These are phyloP conservation scores for Glaucidium brasilianum DNA, from an alignment of 2,113 vertebrate genomes.

Conservation along the genomic window DNA sequence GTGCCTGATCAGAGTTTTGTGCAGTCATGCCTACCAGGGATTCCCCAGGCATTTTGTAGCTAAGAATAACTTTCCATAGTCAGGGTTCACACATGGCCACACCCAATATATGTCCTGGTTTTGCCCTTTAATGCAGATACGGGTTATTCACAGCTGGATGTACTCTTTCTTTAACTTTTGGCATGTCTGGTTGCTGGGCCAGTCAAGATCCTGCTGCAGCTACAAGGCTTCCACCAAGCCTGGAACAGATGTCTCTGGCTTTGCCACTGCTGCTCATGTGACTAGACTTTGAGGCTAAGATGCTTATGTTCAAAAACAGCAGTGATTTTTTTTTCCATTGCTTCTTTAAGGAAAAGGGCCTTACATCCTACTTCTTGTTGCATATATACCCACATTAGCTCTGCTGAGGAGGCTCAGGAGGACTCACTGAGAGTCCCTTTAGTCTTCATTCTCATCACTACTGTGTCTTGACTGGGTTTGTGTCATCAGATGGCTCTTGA, in stretches of 20 bases:
- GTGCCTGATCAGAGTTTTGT: background rate
- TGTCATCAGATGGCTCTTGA: background rate
- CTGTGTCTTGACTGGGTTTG: background rate
- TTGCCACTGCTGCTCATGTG: background rate
- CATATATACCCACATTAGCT: background rate
- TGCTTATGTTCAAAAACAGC: background rate
- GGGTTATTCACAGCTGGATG: background rate
- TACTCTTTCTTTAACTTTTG: background rate
- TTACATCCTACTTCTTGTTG: rapidly evolving
- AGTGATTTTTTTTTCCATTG: background rate
- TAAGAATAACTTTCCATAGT: background rate
- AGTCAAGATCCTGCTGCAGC: background rate
- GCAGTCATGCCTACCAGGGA: background rate
- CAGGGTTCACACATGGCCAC: background rate
- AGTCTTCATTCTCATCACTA: background rate
- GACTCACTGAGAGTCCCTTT: background rate
- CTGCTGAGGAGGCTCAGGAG: background rate
- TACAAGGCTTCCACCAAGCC: background rate
- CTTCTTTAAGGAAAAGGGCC: background rate
- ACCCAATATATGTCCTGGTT: background rate
- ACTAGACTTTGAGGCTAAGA: background rate
- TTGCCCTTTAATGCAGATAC: background rate
- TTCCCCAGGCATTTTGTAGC: background rate
- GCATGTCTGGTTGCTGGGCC: background rate
- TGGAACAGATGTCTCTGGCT: background rate